A percentile compares a stretch with the other conserved stretches of the same genome.
phyloP scores from a whole-genome alignment of 2,888 invertebrate genomes.

The Theristus sp. region DNA sequence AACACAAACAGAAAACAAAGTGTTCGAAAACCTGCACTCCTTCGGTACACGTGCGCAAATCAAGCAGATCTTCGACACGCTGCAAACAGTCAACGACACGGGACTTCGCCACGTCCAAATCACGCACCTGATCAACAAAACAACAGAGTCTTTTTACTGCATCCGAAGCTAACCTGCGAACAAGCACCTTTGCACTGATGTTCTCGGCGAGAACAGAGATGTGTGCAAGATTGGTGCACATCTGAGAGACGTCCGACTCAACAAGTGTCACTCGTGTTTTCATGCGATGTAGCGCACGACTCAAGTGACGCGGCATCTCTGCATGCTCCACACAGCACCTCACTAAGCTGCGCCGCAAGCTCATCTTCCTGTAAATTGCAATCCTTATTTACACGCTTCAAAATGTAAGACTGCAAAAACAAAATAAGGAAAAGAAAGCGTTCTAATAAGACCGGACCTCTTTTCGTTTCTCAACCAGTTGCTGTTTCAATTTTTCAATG shows the following conservation, averaged over 20 bases:
- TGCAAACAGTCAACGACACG: constrained; percentile 82
- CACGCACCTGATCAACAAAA: constrained; percentile 56
- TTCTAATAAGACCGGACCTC: not conserved
- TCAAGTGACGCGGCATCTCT: not conserved
- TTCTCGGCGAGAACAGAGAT: constrained; percentile 74
- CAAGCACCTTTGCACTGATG: constrained; percentile 59
- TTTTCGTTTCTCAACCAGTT: not conserved
- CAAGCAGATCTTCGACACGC: constrained; percentile 78
- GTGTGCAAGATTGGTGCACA: constrained; percentile 62
- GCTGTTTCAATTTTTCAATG: not conserved
- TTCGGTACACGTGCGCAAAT: constrained; percentile 81
- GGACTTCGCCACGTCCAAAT: constrained; percentile 74
- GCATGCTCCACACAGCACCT: not conserved
- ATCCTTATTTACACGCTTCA: not conserved
- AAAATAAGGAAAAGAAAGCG: not conserved
- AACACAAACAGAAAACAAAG: too few species aligned
- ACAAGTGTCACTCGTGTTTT: constrained; percentile 11
- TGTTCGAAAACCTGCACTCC: too few species aligned
- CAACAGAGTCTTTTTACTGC: not conserved
- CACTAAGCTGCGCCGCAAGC: constrained; percentile 5
- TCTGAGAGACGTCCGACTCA: constrained; percentile 54
- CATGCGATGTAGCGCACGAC: constrained; percentile 11
- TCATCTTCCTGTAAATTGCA: not conserved
- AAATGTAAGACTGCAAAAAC: not conserved
- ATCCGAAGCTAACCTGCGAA: not conserved